Conservation (phyloP, 2,888 invertebrate species). For the Pharmacophagus antenor region DNA sequence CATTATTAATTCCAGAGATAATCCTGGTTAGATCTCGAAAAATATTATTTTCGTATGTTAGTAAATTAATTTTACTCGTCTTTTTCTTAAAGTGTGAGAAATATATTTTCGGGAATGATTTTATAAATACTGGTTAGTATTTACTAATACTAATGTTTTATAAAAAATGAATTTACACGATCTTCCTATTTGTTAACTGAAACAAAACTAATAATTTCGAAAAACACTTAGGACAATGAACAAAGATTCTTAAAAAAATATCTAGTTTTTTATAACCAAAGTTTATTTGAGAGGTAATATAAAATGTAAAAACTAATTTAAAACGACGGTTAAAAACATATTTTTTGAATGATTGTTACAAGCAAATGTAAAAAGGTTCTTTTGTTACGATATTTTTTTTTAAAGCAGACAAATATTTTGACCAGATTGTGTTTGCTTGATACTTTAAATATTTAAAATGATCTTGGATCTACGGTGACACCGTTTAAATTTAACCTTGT, state of each 20-base stretch:
- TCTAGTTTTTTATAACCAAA: too few relatives aligned
- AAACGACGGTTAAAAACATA: too few relatives aligned
- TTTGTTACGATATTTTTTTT: background rate
- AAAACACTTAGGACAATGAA: too few relatives aligned
- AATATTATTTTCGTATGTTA: background rate
- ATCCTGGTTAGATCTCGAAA: background rate
- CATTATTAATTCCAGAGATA: background rate
- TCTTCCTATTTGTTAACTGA: too few relatives aligned
- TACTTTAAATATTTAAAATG: constrained; percentile 1
- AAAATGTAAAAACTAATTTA: too few relatives aligned
- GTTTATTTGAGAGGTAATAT: too few relatives aligned
- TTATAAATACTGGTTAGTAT: background rate
- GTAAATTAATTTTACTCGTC: background rate
- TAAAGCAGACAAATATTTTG: background rate
- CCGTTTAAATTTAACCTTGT: background rate
- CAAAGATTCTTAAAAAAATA: too few relatives aligned
- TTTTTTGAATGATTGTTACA: too few relatives aligned
- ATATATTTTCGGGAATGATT: background rate
- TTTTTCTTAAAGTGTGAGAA: background rate
- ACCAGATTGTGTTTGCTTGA: background rate
- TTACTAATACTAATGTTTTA: background rate
- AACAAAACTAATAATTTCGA: too few relatives aligned
- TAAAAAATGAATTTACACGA: background rate
- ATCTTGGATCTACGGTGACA: constrained; percentile 8
- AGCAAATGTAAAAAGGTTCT: background rate